Percentiles rank a stretch among this genome's conserved stretches.
Conservation (phyloP, 2,888 invertebrate species). For the Ellobium chinense region DNA sequence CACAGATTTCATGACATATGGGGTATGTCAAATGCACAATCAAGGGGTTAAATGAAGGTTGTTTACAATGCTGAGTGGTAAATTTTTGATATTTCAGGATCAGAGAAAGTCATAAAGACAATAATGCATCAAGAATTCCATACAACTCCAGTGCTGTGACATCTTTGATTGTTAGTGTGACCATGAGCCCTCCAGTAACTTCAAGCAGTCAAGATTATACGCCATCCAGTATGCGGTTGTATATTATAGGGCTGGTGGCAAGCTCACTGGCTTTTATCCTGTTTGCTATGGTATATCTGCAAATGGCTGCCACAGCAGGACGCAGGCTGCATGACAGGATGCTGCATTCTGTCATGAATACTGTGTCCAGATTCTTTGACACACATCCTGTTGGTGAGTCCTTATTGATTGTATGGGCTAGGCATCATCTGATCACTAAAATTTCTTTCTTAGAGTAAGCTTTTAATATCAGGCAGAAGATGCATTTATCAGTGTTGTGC, state of each 20-base stretch:
- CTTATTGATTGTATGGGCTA: no score
- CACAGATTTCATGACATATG: no score
- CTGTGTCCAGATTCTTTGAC: constrained; percentile 93
- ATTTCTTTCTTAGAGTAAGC: no score
- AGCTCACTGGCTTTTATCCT: constrained; percentile 27
- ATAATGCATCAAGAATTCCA: background rate
- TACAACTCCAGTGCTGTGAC: background rate
- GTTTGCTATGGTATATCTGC: constrained; percentile 35
- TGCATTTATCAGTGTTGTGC: no score
- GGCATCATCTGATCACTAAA: no score
- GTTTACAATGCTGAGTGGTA: no score
- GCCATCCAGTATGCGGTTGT: constrained; percentile 36
- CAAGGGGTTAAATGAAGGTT: no score
- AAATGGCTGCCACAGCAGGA: constrained; percentile 84
- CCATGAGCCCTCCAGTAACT: background rate
- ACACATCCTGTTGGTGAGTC: constrained; percentile 87
- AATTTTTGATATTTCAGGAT: constrained; percentile 8
- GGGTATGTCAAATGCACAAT: no score
- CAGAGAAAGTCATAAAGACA: background rate
- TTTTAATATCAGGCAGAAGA: no score
- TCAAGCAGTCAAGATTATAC: background rate
- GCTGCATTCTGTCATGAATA: constrained; percentile 88
- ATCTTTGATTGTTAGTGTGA: background rate
- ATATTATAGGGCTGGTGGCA: constrained; percentile 39
- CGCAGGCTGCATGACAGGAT: constrained; percentile 88